Percentiles rank a stretch among this genome's conserved stretches.
These are phyloP conservation scores for Eugnorisma glareosa DNA, from an alignment of 2,888 invertebrate species.

Conservation along the genomic window DNA sequence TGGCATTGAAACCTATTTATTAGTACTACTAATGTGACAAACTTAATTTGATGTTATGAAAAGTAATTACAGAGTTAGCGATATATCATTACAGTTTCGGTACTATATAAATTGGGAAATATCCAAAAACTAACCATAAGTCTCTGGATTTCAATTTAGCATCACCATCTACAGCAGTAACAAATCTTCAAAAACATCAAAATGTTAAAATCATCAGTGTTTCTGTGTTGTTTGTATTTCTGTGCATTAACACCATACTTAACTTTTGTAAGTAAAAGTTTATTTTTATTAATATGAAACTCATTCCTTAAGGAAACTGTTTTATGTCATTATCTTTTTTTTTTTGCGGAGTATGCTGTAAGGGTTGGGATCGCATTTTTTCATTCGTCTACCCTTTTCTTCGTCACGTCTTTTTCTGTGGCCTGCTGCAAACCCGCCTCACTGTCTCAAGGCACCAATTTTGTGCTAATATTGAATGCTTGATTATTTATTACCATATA, in stretches of 20 bases:
- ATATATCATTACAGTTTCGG: conserved; percentile 56
- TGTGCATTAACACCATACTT: conserved; percentile 71
- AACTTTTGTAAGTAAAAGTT: conserved; percentile 71
- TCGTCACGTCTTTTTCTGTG: background rate
- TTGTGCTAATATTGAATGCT: background rate
- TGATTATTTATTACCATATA: background rate
- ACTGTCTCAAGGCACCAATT: background rate
- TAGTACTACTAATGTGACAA: conserved; percentile 48
- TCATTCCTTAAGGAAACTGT: background rate
- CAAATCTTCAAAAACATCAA: conserved; percentile 40
- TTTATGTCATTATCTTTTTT: too few species aligned
- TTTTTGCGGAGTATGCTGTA: background rate
- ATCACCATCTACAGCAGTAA: conserved; percentile 19
- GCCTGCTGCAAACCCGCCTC: background rate
- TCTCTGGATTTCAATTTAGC: conserved; percentile 40
- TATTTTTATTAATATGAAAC: background rate
- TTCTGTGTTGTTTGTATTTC: conserved; percentile 69
- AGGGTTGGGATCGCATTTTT: background rate
- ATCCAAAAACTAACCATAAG: conserved; percentile 50
- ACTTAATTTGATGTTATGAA: conserved; percentile 53
- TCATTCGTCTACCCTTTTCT: background rate
- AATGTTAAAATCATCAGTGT: conserved; percentile 72
- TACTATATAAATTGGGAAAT: conserved; percentile 68
- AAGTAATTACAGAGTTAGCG: conserved; percentile 59
- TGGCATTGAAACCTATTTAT: conserved; percentile 48